Base-by-base conservation (phyloP, 2,888 invertebrate genomes). In the Anagyrus pseudococci region DNA sequence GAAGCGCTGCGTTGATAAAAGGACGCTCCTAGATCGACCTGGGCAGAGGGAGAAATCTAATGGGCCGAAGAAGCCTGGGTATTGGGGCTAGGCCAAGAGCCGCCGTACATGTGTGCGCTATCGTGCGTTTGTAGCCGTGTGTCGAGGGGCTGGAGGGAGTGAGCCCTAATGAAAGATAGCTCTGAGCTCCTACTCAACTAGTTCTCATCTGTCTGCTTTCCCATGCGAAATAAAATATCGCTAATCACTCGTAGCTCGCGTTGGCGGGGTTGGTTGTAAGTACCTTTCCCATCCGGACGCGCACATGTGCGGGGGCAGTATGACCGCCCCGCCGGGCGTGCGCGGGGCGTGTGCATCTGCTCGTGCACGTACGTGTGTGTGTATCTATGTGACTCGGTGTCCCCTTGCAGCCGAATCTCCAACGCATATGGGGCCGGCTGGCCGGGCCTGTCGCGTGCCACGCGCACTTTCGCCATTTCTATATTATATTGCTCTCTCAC, bases 221-320 rank as follows among this genome's bases (percentile, higher is more conserved):
- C 80, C 80, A 80, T 80, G 80, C 75, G 80, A 80, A 80, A 80
- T 80, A 80, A 80, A 80, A 80, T 80, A 80, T 80, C 75, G 77
- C 80, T 80, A 80, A 80, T 80, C 79, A 80, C 78, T 75, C 75
- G 77, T 74, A 29, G 26, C 23, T 15, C 41, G 43, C 61, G 71
- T 70, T 66, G 69, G 72, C 74, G 70, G 77, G 78, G 76, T 73
- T 72, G 78, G 76, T 73, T 72, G 72, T 77, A 75, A 79, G 65
- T 62, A 55, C 52, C 59, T 57, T 29, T 57, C 59, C 53, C 52
- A 43, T 49, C 52, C 52, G 58, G 61, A 62, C 58, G 49, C 64
- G 56, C 58, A 50, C 41, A 58, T 49, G 49, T 47, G 43, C 40
- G 23, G 47, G 47, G 47, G 47, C 47, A 4, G 47, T 22, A 47